Evolutionary conservation across 2,113 vertebrate species (phyloP).

Genomic region (Pontoporia blainvillei): DNA sequence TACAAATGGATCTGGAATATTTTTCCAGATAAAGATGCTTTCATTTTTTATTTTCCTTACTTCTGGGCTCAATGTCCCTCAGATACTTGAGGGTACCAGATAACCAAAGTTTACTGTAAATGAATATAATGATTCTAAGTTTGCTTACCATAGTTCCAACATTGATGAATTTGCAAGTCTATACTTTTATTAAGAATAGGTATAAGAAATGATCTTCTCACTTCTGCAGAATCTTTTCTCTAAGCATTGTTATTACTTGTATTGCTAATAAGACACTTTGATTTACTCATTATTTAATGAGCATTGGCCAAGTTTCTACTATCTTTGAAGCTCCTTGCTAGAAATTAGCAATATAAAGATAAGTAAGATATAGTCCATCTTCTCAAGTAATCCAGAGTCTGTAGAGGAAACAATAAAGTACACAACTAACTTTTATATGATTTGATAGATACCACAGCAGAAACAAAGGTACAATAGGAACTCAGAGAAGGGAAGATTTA

Average conservation of each 20-base stretch:
- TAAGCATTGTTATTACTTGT: neutral
- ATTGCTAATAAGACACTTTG: neutral
- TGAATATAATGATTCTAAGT: constrained; percentile 13
- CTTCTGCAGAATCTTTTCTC: constrained; percentile 6
- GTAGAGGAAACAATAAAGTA: neutral
- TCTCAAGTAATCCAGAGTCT: neutral
- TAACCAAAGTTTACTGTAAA: constrained; percentile 6
- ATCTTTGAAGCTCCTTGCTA: neutral
- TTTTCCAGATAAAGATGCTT: constrained; percentile 22
- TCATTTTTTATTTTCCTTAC: constrained; percentile 33
- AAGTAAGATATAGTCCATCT: neutral
- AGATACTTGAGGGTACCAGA: neutral
- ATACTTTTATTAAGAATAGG: neutral
- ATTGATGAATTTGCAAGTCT: constrained; percentile 23
- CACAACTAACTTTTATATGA: neutral
- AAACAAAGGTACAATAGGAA: neutral
- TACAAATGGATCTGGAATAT: neutral
- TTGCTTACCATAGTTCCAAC: constrained; percentile 25
- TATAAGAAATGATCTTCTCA: constrained; percentile 10
- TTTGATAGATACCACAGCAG: neutral
- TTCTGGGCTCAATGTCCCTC: neutral
- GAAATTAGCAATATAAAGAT: neutral
- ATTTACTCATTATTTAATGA: constrained; percentile 21
- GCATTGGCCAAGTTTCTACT: constrained; percentile 28
- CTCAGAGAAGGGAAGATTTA: neutral